Evolutionary conservation across 2,797 vertebrate genomes (phyloP).

Genomic region (Poeciliopsis gracilis): DNA sequence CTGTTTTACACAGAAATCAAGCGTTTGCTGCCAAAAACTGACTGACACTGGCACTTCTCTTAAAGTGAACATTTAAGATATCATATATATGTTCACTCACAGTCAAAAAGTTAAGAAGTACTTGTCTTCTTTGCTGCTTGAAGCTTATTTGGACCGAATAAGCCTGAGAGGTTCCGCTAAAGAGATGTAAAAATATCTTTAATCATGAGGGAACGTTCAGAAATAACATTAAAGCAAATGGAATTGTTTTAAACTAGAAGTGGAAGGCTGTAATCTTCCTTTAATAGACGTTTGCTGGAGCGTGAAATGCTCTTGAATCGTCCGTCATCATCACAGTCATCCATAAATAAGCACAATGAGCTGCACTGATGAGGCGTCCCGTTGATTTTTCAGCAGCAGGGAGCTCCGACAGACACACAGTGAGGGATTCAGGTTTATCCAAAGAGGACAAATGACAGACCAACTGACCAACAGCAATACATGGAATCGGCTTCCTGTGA

Average conservation of each 20-base stretch:
- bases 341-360: conserved; percentile 38
- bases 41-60: conserved; percentile 1
- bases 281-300: conserved; percentile 46
- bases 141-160: conserved; percentile 25
- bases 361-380: conserved; percentile 25
- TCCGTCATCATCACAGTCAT: conserved; percentile 23
- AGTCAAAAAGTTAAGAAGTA: conserved; percentile 9
- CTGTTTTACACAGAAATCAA: not conserved
- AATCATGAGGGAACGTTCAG: conserved; percentile 44
- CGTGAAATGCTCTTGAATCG: conserved; percentile 48
- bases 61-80: conserved; percentile 10
- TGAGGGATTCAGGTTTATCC: conserved; percentile 16
- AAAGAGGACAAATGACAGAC: not conserved
- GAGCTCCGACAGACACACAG: not conserved
- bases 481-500: conserved; percentile 59
- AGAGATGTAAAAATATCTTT: conserved; percentile 54
- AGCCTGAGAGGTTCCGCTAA: conserved; percentile 31
- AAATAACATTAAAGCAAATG: conserved; percentile 44
- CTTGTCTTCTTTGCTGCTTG: conserved; percentile 18
- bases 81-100: not conserved
- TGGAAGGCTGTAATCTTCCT: conserved; percentile 41
- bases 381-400: conserved; percentile 27
- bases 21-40: not conserved
- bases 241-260: conserved; percentile 22
- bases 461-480: conserved; percentile 11